Evolutionary conservation across 2,797 vertebrate species (phyloP).

Genomic region (Sebastes wilsoni): DNA sequence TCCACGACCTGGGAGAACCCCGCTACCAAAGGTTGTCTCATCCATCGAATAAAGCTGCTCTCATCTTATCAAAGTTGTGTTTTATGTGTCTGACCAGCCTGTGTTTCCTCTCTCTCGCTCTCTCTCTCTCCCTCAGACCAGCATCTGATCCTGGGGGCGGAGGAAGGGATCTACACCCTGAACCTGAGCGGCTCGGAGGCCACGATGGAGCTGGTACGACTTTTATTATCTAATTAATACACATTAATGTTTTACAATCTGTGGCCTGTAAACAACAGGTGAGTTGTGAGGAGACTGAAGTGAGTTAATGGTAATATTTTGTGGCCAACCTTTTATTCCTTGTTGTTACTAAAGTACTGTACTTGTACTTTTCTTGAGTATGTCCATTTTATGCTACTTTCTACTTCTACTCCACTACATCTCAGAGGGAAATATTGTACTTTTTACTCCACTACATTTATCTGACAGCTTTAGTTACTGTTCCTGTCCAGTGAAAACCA

Average conservation of each 20-base stretch:
- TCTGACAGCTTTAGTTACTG: no score
- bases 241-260: neutral
- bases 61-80: neutral
- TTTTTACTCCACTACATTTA: no score
- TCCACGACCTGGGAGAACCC: conserved; percentile 87
- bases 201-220: conserved; percentile 89
- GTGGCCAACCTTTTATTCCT: neutral
- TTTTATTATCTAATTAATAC: neutral
- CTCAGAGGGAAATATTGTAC: no score
- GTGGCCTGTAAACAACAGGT: neutral
- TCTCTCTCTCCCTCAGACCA: conserved; percentile 76
- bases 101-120: neutral
- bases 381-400: neutral
- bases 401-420: no score
- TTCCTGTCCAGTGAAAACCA: no score
- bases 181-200: conserved; percentile 87
- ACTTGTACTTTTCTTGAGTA: neutral
- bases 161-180: conserved; percentile 91
- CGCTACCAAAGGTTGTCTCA: conserved; percentile 81
- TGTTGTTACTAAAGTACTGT: no score
- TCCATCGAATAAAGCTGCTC: rapidly evolving
- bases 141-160: conserved; percentile 89
- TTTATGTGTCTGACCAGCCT: conserved; percentile 6
- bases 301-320: neutral
- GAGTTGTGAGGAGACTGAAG: no score